Evolutionary conservation across 2,888 invertebrate genomes (phyloP).

Genomic region (Polyommatus icarus): DNA sequence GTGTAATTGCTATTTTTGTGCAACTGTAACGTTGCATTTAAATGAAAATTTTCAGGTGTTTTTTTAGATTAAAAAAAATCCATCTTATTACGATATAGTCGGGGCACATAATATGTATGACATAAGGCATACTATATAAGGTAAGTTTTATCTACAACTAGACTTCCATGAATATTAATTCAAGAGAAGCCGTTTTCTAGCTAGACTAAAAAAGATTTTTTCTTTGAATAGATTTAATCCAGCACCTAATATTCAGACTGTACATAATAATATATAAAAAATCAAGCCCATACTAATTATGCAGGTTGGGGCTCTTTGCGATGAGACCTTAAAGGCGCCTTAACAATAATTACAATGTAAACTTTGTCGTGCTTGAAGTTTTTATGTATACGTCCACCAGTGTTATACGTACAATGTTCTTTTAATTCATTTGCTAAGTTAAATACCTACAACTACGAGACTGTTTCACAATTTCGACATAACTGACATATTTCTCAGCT

Average conservation of each 20-base stretch:
- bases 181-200: no score
- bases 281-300: slow-evolving; percentile 22
- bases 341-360: slow-evolving; percentile 31
- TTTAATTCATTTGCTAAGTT: neutral
- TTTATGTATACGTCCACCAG: neutral
- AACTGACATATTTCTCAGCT: no score
- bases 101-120: no score
- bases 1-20: no score
- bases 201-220: no score
- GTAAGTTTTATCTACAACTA: no score
- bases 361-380: slow-evolving; percentile 11
- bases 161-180: no score
- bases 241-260: neutral
- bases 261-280: slow-evolving; percentile 10
- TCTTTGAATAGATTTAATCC: neutral
- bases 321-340: slow-evolving; percentile 27
- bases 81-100: no score
- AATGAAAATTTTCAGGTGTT: no score
- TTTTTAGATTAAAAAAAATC: no score
- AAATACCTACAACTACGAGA: neutral
- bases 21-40: no score
- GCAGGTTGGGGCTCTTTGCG: slow-evolving; percentile 23
- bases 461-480: neutral
- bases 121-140: no score
- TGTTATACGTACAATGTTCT: neutral